Conservation (phyloP, 2,797 vertebrate species). For the Hapalemur alaotrensis region DNA sequence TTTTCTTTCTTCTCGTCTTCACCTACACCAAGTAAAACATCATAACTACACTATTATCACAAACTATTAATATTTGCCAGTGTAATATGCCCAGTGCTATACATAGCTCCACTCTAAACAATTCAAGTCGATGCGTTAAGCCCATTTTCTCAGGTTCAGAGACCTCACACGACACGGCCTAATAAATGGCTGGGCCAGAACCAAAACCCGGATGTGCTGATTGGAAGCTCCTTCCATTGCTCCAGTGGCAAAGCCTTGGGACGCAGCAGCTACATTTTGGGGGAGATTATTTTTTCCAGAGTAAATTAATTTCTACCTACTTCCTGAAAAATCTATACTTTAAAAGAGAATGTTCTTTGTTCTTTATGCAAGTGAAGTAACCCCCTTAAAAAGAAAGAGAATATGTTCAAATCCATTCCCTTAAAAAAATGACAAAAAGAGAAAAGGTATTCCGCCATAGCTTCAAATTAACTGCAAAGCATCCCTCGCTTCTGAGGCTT, state of each 20-base stretch:
- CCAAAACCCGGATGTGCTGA: not conserved
- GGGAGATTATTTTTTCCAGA: not conserved
- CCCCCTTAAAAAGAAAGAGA: not conserved
- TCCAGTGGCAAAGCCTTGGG: not conserved
- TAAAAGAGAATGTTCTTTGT: not conserved
- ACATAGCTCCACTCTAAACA: no score
- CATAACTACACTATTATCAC: not conserved
- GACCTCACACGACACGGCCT: not conserved
- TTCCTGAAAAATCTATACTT: not conserved
- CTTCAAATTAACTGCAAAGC: not conserved
- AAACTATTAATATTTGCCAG: not conserved
- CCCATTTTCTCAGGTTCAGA: not conserved
- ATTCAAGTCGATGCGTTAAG: not conserved
- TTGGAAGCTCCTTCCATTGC: not conserved
- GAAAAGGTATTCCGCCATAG: not conserved
- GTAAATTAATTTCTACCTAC: constrained; percentile 2
- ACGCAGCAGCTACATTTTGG: not conserved
- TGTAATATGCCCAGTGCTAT: not conserved
- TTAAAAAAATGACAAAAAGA: not conserved
- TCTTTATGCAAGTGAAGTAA: not conserved
- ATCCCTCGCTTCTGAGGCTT: not conserved
- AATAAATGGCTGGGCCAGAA: not conserved
- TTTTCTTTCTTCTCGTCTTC: not conserved
- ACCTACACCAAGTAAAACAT: not conserved
- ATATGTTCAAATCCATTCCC: not conserved